phyloP scores from a whole-genome alignment of 2,113 vertebrate species.

The Nothoprocta perdicaria region DNA sequence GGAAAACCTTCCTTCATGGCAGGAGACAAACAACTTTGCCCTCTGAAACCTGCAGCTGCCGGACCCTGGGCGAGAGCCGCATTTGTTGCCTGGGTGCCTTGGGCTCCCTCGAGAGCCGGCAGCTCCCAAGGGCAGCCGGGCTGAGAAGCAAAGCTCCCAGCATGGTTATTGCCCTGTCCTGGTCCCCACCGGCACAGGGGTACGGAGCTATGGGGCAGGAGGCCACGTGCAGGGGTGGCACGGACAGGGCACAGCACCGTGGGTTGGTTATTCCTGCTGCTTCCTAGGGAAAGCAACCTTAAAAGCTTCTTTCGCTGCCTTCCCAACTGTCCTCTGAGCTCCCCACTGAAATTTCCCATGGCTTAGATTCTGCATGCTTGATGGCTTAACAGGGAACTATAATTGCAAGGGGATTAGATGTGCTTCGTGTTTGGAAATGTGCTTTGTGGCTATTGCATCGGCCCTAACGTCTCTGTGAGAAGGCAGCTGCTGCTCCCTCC shows the following conservation, averaged over 20 bases:
- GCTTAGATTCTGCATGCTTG: not conserved
- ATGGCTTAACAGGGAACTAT: not conserved
- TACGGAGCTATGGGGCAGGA: not conserved
- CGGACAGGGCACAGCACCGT: not conserved
- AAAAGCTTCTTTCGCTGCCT: not conserved
- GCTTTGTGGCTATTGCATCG: not conserved
- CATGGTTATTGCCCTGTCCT: not conserved
- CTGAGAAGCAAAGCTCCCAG: not conserved
- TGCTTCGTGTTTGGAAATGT: not conserved
- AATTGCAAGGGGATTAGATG: not conserved
- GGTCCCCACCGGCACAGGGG: not conserved
- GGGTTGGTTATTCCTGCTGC: not conserved
- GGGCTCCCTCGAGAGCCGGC: slow-evolving; percentile 28
- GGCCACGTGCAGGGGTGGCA: slow-evolving; percentile 17
- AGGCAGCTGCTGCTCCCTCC: not conserved
- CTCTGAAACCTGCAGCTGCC: slow-evolving; percentile 17
- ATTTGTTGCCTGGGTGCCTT: slow-evolving; percentile 40
- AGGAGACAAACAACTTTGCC: not conserved
- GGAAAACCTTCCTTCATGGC: slow-evolving; percentile 43
- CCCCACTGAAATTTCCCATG: not conserved
- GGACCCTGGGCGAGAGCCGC: not conserved
- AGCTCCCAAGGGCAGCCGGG: not conserved
- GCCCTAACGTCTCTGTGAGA: not conserved
- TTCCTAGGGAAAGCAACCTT: not conserved
- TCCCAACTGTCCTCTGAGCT: not conserved